phyloP scores from a whole-genome alignment of 2,113 vertebrate genomes.

The Dicaeum eximium region DNA sequence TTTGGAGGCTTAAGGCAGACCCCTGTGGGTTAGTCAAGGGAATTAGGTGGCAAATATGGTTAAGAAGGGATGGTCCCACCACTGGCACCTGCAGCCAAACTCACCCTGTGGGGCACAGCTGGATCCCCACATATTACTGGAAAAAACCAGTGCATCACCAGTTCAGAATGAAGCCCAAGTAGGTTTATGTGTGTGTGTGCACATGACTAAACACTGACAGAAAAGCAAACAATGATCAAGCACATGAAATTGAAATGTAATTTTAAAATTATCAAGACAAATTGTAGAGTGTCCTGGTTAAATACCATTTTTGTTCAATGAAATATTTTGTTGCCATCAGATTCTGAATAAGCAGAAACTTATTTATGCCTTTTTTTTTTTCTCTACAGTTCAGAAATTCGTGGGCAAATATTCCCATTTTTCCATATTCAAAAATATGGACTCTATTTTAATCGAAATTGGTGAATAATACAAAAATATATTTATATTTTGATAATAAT shows the following conservation, averaged over 20 bases:
- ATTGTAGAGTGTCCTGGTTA: neutral
- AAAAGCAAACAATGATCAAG: neutral
- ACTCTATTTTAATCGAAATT: neutral
- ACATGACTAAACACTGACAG: neutral
- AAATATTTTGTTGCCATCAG: neutral
- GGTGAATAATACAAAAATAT: neutral
- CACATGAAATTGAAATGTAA: neutral
- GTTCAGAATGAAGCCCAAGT: neutral
- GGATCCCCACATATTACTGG: rapidly evolving
- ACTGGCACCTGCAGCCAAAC: neutral
- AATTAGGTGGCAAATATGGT: neutral
- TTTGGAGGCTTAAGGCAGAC: neutral
- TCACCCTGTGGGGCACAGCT: neutral
- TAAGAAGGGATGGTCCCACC: neutral
- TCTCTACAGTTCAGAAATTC: neutral
- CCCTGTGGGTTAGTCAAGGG: neutral
- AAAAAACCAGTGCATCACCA: neutral
- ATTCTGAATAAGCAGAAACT: neutral
- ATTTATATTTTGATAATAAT: neutral
- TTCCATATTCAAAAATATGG: neutral
- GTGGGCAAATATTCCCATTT: neutral
- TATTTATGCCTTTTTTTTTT: neutral
- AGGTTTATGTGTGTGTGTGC: neutral
- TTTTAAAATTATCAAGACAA: neutral
- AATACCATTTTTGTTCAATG: neutral